A percentile compares a stretch with the other conserved stretches of the same genome.
Conservation (phyloP, 1,140 invertebrate species). For the Battus philenor region DNA sequence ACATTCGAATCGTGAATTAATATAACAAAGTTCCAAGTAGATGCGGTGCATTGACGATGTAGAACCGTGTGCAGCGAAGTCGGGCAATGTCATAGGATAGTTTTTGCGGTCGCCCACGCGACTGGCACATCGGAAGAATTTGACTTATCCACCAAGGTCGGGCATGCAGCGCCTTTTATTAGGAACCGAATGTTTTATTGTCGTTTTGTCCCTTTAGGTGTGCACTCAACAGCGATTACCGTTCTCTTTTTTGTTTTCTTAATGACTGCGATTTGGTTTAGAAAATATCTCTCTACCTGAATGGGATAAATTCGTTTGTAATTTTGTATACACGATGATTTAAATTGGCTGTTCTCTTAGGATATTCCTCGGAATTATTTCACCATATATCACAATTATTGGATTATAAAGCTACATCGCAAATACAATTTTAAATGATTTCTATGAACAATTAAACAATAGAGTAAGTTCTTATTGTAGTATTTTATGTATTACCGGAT, state of each 20-base stretch:
- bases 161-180: constrained; percentile 61
- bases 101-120: constrained; percentile 70
- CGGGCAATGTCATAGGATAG: constrained; percentile 70
- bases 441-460: neutral
- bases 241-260: constrained; percentile 11
- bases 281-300: constrained; percentile 15
- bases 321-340: constrained; percentile 1
- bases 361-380: no score
- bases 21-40: constrained; percentile 47
- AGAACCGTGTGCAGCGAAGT: constrained; percentile 43
- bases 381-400: neutral
- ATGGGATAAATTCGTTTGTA: constrained; percentile 5
- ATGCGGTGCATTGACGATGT: constrained; percentile 15
- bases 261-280: constrained; percentile 12
- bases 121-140: constrained; percentile 61
- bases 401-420: neutral
- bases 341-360: constrained; percentile 8
- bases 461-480: neutral
- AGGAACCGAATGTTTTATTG: constrained; percentile 41
- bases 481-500: no score
- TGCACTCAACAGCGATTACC: constrained; percentile 13
- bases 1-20: constrained; percentile 40
- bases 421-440: neutral
- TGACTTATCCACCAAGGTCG: constrained; percentile 66
- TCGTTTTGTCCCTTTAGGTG: constrained; percentile 40